Evolutionary conservation across 2,888 invertebrate species (phyloP).

Genomic region (Emesis russula): DNA sequence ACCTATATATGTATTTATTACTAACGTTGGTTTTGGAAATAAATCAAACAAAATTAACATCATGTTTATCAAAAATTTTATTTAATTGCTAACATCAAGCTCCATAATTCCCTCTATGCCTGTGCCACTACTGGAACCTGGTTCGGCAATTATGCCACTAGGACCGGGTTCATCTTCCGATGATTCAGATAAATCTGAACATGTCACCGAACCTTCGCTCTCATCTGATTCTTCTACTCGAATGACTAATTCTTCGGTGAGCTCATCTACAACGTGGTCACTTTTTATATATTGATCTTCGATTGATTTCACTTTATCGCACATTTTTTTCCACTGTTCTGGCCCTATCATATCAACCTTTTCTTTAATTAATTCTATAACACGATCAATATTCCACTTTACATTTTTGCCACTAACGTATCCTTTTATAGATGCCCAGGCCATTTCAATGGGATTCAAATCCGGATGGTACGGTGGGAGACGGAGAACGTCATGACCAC

Average conservation of each 20-base stretch:
- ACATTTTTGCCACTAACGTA: conserved; percentile 2
- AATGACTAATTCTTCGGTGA: not conserved
- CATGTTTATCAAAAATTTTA: not conserved
- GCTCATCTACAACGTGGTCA: not conserved
- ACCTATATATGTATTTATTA: too few species aligned
- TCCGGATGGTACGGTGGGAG: not conserved
- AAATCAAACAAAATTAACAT: not conserved
- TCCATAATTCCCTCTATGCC: not conserved
- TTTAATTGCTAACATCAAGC: not conserved
- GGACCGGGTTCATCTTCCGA: conserved; percentile 6
- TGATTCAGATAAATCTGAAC: not conserved
- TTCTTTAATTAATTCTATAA: conserved; percentile 4
- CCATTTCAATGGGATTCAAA: conserved; percentile 10
- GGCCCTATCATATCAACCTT: not conserved
- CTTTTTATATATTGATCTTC: not conserved
- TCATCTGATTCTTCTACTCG: not conserved
- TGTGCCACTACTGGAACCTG: not conserved
- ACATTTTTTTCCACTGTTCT: not conserved
- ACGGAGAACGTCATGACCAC: conserved; percentile 15
- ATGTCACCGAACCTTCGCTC: not conserved
- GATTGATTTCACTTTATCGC: not conserved
- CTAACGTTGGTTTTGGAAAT: too few species aligned
- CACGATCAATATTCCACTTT: not conserved
- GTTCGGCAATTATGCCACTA: not conserved
- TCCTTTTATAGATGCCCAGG: conserved; percentile 5